These are phyloP conservation scores for Calliphora vicina DNA, from an alignment of 1,140 invertebrate genomes.

Conservation along the genomic window DNA sequence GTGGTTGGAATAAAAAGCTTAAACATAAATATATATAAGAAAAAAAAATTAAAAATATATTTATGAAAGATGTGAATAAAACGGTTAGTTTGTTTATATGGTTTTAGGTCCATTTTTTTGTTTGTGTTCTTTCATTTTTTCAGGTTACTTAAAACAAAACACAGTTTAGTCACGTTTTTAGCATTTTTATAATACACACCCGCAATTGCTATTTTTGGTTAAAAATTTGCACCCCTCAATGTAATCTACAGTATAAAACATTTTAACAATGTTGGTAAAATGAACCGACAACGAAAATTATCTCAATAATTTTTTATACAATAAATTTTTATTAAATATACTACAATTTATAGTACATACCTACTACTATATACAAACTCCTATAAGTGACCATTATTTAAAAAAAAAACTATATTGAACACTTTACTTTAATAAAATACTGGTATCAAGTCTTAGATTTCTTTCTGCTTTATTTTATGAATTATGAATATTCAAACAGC, in stretches of 20 bases:
- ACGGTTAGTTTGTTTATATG: background rate
- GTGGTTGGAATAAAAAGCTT: background rate
- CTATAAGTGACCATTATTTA: background rate
- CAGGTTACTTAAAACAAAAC: background rate
- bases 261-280: background rate
- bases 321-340: background rate
- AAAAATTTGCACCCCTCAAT: conserved; percentile 27
- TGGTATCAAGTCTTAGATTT: background rate
- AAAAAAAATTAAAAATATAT: background rate
- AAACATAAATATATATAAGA: too few species aligned
- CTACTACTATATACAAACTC: background rate
- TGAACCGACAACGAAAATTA: background rate
- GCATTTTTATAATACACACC: conserved; percentile 36
- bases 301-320: background rate
- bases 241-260: background rate
- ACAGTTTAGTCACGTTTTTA: conserved; percentile 41
- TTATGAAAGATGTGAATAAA: background rate
- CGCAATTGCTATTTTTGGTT: conserved; percentile 38
- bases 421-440: background rate
- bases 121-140: background rate
- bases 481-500: background rate
- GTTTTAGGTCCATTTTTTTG: background rate
- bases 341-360: too few species aligned
- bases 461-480: background rate
- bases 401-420: background rate